Evolutionary conservation across 2,113 vertebrate species (phyloP), one percentile per base, ranked within the genome.

Genomic region (Octodon degus): DNA sequence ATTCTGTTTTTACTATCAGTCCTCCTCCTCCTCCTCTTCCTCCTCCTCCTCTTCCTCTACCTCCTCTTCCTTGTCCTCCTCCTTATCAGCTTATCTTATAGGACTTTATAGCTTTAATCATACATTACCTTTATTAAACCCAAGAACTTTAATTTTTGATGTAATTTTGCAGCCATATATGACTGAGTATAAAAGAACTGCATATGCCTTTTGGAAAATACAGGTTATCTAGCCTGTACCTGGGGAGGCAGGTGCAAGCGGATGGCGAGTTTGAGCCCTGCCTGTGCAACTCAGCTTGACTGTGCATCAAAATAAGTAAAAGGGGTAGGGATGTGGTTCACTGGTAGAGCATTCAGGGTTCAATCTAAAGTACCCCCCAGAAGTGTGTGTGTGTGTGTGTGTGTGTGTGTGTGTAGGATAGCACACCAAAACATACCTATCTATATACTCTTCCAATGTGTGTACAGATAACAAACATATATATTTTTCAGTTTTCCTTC

Each of bases 101-200:
- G 32, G 27, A 40, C n/a, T 50, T 27, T 37, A 70, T 40, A 22
- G 30, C 12, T 43, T 50, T 19, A 22, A 50, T 93, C 27, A 12
- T 83, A 92, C 62, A 72, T 91, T 65, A 50, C 32, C 47, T 84
- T 89, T 93, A 89, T 92, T 34, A 76, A 86, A 55, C 60, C 67
- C 92, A 94, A 89, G 43, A 47, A 63, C 20, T 85, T 83, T 89
- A 65, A 77, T 14, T 81, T 79, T 25, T 40, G 34, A 32, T 89
- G 37, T 81, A 76, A 67, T 47, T 85, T 81, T 90, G 43, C 19
- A 87, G n/a, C 20, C n/a, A 55, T 7, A 32, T 43, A 17, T 30
- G 27, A 10, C 81, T 80, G 30, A 27, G 19, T 89, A 24, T 68
- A 82, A 47, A 53, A 63, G 70, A 76, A 83, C 20, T 70, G 20